phyloP scores from a whole-genome alignment of 2,797 vertebrate species.

The Propithecus deckenii region DNA sequence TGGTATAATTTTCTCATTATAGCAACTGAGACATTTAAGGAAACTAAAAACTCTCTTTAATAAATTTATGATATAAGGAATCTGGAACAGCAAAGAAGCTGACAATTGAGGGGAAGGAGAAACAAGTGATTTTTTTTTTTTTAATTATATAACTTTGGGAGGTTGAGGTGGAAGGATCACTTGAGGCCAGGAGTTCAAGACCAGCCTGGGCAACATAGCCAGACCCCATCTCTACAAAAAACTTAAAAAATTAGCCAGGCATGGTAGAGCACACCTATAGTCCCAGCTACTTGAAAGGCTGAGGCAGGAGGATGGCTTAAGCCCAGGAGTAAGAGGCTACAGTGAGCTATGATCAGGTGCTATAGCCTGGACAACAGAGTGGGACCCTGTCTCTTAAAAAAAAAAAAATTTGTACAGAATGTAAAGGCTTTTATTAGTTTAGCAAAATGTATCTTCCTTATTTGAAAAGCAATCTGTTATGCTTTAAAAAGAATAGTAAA shows the following conservation, averaged over 20 bases:
- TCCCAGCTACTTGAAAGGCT: background rate
- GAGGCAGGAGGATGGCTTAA: background rate
- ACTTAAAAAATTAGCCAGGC: background rate
- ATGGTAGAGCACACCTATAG: background rate
- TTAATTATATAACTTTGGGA: background rate
- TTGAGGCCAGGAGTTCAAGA: background rate
- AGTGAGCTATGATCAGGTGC: background rate
- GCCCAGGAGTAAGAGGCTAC: background rate
- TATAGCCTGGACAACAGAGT: background rate
- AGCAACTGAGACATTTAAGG: slow-evolving; percentile 5
- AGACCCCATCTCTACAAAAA: background rate
- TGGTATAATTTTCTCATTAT: background rate
- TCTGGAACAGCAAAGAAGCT: slow-evolving; percentile 17
- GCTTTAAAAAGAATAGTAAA: slow-evolving; percentile 31
- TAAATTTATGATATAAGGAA: background rate
- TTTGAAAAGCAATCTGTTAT: slow-evolving; percentile 13
- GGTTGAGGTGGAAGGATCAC: background rate
- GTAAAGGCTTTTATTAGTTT: slow-evolving; percentile 1
- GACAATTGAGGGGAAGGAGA: slow-evolving; percentile 17
- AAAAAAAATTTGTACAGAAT: background rate
- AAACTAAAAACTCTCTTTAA: slow-evolving; percentile 4
- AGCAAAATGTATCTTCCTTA: background rate
- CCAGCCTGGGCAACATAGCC: background rate
- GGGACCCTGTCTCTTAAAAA: background rate
- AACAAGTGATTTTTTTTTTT: background rate